These are phyloP conservation scores for Phasianus colchicus DNA, from an alignment of 2,113 vertebrate genomes.

Conservation along the genomic window DNA sequence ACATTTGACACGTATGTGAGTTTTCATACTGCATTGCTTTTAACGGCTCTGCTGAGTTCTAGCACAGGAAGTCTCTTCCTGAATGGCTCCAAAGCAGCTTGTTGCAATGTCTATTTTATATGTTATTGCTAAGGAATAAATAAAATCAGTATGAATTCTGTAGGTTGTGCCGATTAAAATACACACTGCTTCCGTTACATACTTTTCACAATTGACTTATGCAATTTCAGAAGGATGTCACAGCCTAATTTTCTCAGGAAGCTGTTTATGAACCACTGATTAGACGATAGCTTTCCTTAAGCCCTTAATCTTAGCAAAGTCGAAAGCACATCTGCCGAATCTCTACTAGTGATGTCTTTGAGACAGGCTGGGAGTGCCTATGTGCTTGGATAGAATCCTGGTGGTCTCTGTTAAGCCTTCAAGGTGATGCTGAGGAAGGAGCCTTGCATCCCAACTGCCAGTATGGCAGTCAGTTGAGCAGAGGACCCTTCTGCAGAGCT, in stretches of 20 bases:
- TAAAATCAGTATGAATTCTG: conserved; percentile 2
- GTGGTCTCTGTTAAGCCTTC: background rate
- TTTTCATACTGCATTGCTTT: rapidly evolving
- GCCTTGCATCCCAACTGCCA: background rate
- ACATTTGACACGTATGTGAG: background rate
- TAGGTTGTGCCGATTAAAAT: background rate
- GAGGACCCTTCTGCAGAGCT: background rate
- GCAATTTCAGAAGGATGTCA: background rate
- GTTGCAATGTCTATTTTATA: background rate
- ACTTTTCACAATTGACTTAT: conserved; percentile 18
- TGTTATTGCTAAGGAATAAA: background rate
- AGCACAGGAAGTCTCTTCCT: conserved; percentile 7
- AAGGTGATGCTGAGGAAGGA: background rate
- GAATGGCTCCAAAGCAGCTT: background rate
- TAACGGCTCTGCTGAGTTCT: background rate
- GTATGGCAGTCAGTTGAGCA: background rate
- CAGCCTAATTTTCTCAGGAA: conserved; percentile 1
- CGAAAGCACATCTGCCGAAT: background rate
- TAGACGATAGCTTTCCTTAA: background rate
- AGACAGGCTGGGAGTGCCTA: background rate
- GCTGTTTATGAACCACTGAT: background rate
- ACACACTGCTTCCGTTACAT: background rate
- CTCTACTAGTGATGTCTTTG: background rate
- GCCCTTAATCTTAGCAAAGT: background rate
- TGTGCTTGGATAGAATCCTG: background rate